Conservation (phyloP, 2,797 vertebrate genomes). For the Echeneis naucrates region DNA sequence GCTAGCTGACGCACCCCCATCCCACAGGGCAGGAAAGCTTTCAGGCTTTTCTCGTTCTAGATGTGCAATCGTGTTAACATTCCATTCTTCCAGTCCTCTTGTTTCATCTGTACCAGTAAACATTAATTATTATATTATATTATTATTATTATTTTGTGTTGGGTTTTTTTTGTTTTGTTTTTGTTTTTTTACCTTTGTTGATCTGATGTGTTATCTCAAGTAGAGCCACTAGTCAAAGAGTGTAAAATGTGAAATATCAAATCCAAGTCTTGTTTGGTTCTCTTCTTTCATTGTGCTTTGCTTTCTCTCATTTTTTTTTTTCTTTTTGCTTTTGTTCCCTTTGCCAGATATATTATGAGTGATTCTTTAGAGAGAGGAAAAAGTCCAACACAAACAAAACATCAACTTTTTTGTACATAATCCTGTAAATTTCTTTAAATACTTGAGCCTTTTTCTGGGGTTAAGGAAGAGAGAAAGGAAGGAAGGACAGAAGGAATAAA, state of each 20-base stretch:
- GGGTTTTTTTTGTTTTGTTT: conserved; percentile 73
- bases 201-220: conserved; percentile 88
- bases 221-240: conserved; percentile 95
- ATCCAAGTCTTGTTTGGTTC: conserved; percentile 76
- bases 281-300: conserved; percentile 68
- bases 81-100: conserved; percentile 92
- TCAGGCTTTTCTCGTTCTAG: conserved; percentile 91
- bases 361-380: conserved; percentile 78
- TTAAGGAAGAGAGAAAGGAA: conserved; percentile 79
- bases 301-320: conserved; percentile 59
- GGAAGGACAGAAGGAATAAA: conserved; percentile 52
- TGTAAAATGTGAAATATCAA: conserved; percentile 96
- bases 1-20: conserved; percentile 55
- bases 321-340: conserved; percentile 80
- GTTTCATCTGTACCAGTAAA: conserved; percentile 91
- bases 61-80: conserved; percentile 99
- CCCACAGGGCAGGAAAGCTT: conserved; percentile 86
- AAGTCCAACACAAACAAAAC: conserved; percentile 84
- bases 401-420: conserved; percentile 94
- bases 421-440: conserved; percentile 99
- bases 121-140: conserved; percentile 92
- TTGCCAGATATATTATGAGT: conserved; percentile 78
- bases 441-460: conserved; percentile 97
- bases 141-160: conserved; percentile 81
- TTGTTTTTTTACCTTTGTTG: conserved; percentile 75